Conservation (phyloP, 2,113 vertebrate species). For the Alaudala cheleensis region DNA sequence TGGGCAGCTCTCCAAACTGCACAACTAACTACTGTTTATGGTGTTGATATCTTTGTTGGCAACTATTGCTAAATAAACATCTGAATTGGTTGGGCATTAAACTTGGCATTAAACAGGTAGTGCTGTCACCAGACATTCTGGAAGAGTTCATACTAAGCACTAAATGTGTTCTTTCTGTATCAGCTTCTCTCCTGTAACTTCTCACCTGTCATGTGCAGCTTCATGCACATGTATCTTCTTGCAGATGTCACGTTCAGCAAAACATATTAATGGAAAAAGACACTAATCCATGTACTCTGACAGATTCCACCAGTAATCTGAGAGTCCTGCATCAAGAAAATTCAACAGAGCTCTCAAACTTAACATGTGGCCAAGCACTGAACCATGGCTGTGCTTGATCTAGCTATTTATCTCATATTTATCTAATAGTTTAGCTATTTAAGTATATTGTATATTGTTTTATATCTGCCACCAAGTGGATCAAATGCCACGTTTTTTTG, state of each 20-base stretch:
- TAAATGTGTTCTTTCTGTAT: neutral
- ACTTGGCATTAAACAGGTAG: neutral
- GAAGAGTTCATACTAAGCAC: neutral
- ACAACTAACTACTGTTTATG: neutral
- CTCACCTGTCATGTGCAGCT: neutral
- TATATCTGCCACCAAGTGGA: neutral
- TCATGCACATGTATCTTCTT: neutral
- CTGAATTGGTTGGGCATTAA: neutral
- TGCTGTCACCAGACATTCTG: neutral
- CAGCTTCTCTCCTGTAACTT: neutral
- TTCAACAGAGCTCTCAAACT: neutral
- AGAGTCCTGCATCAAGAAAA: neutral
- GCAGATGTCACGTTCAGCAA: neutral
- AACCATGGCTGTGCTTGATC: neutral
- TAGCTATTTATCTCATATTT: neutral
- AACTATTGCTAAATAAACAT: neutral
- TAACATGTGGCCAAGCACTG: neutral
- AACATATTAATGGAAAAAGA: neutral
- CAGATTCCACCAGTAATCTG: neutral
- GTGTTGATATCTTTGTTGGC: neutral
- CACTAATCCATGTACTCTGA: neutral
- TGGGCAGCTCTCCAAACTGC: neutral
- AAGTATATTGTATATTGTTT: neutral
- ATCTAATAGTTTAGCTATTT: neutral
- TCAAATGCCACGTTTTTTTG: neutral